Base-by-base conservation (phyloP, 2,113 vertebrate genomes). In the Oxyruncus cristatus region DNA sequence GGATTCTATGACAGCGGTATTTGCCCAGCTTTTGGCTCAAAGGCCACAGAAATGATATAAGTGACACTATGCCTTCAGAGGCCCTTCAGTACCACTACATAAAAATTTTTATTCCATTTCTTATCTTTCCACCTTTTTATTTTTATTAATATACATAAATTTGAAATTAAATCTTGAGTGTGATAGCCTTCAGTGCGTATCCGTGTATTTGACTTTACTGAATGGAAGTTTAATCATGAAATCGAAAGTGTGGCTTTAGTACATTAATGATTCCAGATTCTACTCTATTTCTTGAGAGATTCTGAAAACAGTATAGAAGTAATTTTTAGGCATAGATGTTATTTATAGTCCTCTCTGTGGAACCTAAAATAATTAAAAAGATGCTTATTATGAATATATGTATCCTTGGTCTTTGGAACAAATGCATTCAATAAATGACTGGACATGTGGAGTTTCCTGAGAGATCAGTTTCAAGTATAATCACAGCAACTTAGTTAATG, bases 401-500 rank as follows among this genome's bases (percentile, higher is more conserved):
- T 33, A 32, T 8, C 0, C 52, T 65, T 58, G 12, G 9, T 79
- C 41, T 82, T 83, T 39, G 28, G 58, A 75, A 88, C 24, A 85
- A 95, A 68, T 47, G 14, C 11, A 32, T 59, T 92, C 44, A 52
- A 27, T 68, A 83, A 85, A 56, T 47, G n/a, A 16, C 23, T 85
- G 71, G 39, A 65, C 6, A 41, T 58, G 5, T 28, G 53, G 44
- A 83, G 21, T 56, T 79, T 86, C n/a, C 58, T 56, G 55, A 89
- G 30, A 78, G 61, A 86, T 87, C 56, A 65, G 72, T 80, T 53
- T 86, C 72, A 72, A 70, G 50, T 70, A 92, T 91, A 92, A 92
- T 89, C 72, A 86, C n/a, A 96, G n/a, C 17, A 86, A 92, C 58
- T 76, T 91, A 80, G 37, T 65, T 92, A 94, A 93, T 70, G 44